Evolutionary conservation across 2,888 invertebrate species (phyloP).

Genomic region (Timema cristinae): DNA sequence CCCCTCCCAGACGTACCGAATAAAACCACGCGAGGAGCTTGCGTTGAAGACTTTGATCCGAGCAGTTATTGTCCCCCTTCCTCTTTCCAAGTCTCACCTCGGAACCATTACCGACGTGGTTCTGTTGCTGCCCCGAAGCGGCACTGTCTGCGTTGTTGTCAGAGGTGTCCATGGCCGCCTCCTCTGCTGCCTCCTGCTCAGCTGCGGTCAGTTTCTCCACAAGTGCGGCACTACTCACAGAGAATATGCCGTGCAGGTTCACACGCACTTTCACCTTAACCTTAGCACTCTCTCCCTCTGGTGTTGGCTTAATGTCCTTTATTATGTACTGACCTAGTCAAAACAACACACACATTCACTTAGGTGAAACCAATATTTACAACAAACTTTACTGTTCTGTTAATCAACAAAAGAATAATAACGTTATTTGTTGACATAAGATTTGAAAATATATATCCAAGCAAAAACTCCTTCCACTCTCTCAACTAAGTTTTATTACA

Average conservation of each 20-base stretch:
- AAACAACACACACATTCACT: no score
- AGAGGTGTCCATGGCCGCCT: slow-evolving; percentile 47
- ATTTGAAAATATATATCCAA: no score
- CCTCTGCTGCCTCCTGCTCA: slow-evolving; percentile 38
- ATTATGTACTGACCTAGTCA: slow-evolving; percentile 66
- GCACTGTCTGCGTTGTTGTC: slow-evolving; percentile 43
- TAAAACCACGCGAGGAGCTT: slow-evolving; percentile 63
- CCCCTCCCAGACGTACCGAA: slow-evolving; percentile 55
- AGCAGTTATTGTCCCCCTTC: slow-evolving; percentile 39
- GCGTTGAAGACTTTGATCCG: background rate
- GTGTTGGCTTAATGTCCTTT: slow-evolving; percentile 77
- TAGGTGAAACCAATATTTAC: slow-evolving; percentile 21
- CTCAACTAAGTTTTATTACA: no score
- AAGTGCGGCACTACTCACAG: slow-evolving; percentile 79
- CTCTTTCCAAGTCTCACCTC: slow-evolving; percentile 41
- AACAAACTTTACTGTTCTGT: background rate
- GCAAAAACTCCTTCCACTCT: no score
- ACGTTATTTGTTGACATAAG: no score
- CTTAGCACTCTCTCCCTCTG: slow-evolving; percentile 89
- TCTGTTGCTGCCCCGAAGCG: slow-evolving; percentile 41
- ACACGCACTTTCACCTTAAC: slow-evolving; percentile 94
- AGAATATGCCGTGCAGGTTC: slow-evolving; percentile 89
- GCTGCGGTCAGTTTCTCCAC: slow-evolving; percentile 66
- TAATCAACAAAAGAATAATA: no score
- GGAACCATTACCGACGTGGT: slow-evolving; percentile 47